A percentile compares a stretch with the other conserved stretches of the same genome.
Conservation (phyloP, 2,113 vertebrate species). For the Struthio camelus region DNA sequence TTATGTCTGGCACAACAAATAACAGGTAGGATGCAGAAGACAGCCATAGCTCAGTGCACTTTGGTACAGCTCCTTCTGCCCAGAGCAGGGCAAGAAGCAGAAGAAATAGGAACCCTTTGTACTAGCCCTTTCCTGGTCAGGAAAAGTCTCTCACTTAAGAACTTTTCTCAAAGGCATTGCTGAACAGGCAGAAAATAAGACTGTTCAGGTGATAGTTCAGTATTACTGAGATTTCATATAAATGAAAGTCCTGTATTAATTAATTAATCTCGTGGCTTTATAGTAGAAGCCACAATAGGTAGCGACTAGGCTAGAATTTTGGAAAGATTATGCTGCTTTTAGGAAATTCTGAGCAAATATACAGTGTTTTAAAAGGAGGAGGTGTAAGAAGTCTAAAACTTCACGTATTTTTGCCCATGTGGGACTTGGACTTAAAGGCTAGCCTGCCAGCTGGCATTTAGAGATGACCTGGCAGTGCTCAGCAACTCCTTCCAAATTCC, state of each 20-base stretch:
- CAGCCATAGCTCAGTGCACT: fast-evolving
- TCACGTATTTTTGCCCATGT: not conserved
- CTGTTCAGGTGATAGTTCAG: not conserved
- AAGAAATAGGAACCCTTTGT: fast-evolving
- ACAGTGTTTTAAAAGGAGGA: not conserved
- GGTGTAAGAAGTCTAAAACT: not conserved
- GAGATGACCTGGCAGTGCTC: not conserved
- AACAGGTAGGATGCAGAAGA: not conserved
- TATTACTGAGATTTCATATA: not conserved
- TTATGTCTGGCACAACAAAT: fast-evolving
- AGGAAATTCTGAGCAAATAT: not conserved
- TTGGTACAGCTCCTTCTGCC: fast-evolving
- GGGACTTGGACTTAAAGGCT: not conserved
- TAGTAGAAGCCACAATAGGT: not conserved
- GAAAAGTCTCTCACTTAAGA: not conserved
- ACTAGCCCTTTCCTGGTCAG: not conserved
- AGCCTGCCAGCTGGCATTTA: fast-evolving
- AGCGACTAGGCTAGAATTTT: not conserved
- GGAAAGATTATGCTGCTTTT: not conserved
- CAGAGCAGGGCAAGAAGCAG: not conserved
- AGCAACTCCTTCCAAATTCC: not conserved
- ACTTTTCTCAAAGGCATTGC: not conserved
- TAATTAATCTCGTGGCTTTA: too few species aligned
- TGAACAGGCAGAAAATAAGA: not conserved
- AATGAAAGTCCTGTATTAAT: not conserved